Conservation (phyloP, 2,797 vertebrate species). For the Monodelphis domestica region DNA sequence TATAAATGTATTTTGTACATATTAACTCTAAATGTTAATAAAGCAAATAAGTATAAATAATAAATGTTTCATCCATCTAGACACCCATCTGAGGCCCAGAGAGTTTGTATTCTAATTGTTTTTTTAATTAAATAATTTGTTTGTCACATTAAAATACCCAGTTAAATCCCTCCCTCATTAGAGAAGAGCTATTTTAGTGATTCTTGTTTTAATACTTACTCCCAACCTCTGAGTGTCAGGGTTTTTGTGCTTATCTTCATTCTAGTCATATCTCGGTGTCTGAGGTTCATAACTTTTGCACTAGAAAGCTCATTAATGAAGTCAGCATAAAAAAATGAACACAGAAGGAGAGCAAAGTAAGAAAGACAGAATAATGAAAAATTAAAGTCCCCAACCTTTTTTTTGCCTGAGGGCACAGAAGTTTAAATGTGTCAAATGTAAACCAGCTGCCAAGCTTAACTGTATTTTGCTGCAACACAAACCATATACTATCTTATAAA, state of each 20-base stretch:
- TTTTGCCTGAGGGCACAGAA: background rate
- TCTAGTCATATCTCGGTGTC: background rate
- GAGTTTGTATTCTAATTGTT: background rate
- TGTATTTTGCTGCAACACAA: conserved; percentile 12
- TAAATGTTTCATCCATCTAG: background rate
- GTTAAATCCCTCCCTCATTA: no score
- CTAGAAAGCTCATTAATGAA: conserved; percentile 27
- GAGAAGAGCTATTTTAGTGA: background rate
- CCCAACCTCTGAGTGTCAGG: background rate
- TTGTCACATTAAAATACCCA: no score
- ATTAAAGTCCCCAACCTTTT: conserved; percentile 52
- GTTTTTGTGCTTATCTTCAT: background rate
- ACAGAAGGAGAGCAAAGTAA: conserved; percentile 42
- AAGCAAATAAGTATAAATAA: background rate
- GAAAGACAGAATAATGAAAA: conserved; percentile 42
- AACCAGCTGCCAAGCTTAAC: background rate
- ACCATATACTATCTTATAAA: background rate
- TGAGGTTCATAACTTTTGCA: conserved; percentile 20
- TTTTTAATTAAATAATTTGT: no score
- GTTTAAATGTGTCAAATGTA: conserved; percentile 22
- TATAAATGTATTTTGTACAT: background rate
- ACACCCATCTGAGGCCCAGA: background rate
- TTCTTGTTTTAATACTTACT: background rate
- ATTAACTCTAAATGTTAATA: background rate
- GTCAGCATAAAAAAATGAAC: conserved; percentile 45